Percentiles rank a stretch among this genome's conserved stretches.
Conservation (phyloP, 2,888 invertebrate species). For the Zele albiditarsus region DNA sequence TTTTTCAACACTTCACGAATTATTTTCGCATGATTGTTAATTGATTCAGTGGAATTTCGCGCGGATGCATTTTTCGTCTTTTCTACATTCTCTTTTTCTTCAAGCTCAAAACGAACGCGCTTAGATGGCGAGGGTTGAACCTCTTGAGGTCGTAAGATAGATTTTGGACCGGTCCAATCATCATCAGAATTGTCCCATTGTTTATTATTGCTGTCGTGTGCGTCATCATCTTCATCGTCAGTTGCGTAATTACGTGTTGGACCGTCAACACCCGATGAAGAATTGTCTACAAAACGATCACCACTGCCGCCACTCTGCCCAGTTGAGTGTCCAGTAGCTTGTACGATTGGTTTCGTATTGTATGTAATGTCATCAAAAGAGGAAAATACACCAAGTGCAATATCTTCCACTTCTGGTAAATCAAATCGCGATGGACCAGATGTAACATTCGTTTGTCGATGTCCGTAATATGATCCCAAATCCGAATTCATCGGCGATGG, state of each 20-base stretch:
- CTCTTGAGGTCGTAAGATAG: conserved; percentile 65
- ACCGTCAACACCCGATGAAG: conserved; percentile 62
- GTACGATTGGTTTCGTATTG: conserved; percentile 80
- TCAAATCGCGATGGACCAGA: conserved; percentile 80
- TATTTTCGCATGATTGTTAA: conserved; percentile 86
- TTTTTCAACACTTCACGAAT: conserved; percentile 91
- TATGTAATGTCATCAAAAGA: conserved; percentile 83
- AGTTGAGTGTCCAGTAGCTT: conserved; percentile 73
- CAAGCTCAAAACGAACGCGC: conserved; percentile 76
- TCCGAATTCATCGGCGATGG: conserved; percentile 56
- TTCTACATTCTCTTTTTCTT: conserved; percentile 77
- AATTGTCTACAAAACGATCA: conserved; percentile 45
- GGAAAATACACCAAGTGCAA: conserved; percentile 77
- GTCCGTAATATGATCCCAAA: conserved; percentile 59
- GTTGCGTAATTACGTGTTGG: conserved; percentile 65
- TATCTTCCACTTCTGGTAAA: conserved; percentile 82
- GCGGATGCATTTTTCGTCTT: conserved; percentile 62
- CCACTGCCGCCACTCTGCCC: background rate
- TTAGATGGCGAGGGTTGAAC: conserved; percentile 68
- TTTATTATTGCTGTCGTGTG: conserved; percentile 59
- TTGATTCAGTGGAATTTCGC: conserved; percentile 60
- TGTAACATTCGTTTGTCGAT: conserved; percentile 69
- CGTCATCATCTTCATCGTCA: conserved; percentile 70
- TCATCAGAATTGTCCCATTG: conserved; percentile 66
- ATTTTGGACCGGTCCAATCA: conserved; percentile 67